Evolutionary conservation across 2,797 vertebrate genomes (phyloP).

Genomic region (Microhierax caerulescens): DNA sequence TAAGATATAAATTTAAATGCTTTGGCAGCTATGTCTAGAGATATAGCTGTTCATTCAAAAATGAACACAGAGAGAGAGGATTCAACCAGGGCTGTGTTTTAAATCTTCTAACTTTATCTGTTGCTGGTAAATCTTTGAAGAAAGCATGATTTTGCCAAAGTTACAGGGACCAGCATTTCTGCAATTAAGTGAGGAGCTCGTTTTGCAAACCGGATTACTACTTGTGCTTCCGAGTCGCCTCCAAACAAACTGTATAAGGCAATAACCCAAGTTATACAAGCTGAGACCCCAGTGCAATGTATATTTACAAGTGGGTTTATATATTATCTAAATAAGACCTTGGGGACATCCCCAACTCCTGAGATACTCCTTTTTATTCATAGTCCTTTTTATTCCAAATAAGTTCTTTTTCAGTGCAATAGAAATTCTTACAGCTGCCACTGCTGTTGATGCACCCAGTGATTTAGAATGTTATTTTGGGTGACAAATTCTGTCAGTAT

Average conservation of each 20-base stretch:
- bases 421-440: not conserved
- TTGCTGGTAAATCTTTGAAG: not conserved
- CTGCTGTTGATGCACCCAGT: conserved; percentile 3
- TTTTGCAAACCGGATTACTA: not conserved
- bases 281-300: conserved; percentile 16
- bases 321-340: not conserved
- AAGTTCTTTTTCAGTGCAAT: not conserved
- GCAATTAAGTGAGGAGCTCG: not conserved
- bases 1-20: not conserved
- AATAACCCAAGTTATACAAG: conserved; percentile 35
- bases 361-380: not conserved
- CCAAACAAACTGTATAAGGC: conserved; percentile 23
- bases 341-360: not conserved
- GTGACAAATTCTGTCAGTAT: conserved; percentile 61
- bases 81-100: not conserved
- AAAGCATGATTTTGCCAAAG: conserved; percentile 39
- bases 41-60: not conserved
- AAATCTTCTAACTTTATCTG: not conserved
- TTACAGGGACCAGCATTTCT: not conserved
- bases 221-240: not conserved
- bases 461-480: conserved; percentile 13
- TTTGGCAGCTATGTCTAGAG: not conserved
- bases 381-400: not conserved
- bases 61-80: not conserved
- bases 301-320: not conserved